These are phyloP conservation scores for Actenoides hombroni DNA, from an alignment of 2,113 vertebrate genomes.

Conservation along the genomic window DNA sequence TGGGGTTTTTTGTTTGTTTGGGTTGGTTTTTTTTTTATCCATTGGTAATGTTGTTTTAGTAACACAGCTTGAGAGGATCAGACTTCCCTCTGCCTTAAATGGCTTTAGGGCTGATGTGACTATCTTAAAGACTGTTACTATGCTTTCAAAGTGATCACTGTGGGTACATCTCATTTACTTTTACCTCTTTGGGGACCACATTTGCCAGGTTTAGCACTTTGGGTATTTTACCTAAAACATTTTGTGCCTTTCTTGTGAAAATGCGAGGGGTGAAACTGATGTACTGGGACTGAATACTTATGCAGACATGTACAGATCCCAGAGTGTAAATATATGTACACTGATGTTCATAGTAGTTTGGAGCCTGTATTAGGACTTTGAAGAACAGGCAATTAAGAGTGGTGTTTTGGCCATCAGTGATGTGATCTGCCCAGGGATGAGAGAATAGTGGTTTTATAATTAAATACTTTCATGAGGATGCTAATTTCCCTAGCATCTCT, in stretches of 20 bases:
- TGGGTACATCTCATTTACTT: background rate
- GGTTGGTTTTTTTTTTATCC: background rate
- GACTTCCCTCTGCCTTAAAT: background rate
- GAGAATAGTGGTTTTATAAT: background rate
- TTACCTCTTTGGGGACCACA: background rate
- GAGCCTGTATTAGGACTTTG: background rate
- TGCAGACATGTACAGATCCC: rapidly evolving
- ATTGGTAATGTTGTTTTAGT: background rate
- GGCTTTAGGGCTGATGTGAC: background rate
- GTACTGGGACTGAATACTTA: background rate
- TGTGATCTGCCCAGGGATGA: background rate
- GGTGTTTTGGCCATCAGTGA: background rate
- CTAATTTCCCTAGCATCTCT: background rate
- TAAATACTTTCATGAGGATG: background rate
- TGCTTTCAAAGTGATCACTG: background rate
- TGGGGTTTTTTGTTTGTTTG: background rate
- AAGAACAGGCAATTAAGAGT: background rate
- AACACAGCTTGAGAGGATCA: background rate
- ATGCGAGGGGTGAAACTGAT: background rate
- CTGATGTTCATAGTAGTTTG: background rate
- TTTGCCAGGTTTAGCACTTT: background rate
- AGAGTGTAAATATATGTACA: background rate
- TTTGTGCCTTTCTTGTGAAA: background rate
- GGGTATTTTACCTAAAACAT: background rate
- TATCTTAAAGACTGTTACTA: background rate